Percentiles rank a stretch among this genome's conserved stretches.
phyloP scores from a whole-genome alignment of 2,888 invertebrate genomes.

The Argyra leucocephala region DNA sequence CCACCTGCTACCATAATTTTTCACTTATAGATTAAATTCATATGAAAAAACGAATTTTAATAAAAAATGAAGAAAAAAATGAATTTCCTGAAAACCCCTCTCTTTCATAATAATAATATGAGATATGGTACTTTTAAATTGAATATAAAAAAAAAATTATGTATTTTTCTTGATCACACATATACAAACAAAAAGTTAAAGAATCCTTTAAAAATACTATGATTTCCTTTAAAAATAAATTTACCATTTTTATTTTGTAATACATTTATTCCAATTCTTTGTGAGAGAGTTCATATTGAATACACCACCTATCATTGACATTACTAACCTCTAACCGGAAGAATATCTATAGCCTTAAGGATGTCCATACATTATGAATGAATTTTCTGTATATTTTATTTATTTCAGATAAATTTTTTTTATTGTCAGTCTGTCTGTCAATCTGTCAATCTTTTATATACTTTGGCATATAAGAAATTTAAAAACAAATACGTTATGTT shows the following conservation, averaged over 20 bases:
- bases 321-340: constrained; percentile 1
- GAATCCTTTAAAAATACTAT: not conserved
- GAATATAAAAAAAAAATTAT: too few relatives aligned
- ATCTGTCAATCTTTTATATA: too few relatives aligned
- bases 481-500: too few relatives aligned
- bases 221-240: not conserved
- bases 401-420: too few relatives aligned
- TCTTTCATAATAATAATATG: too few relatives aligned
- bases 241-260: not conserved
- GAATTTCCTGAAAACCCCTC: not conserved
- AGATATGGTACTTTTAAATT: too few relatives aligned
- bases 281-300: not conserved
- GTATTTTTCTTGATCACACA: not conserved
- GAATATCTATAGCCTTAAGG: not conserved
- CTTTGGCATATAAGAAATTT: too few relatives aligned
- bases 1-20: constrained; percentile 1
- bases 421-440: too few relatives aligned
- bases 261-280: not conserved
- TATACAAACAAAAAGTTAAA: not conserved
- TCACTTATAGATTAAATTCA: constrained; percentile 1
- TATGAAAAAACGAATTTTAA: too few relatives aligned
- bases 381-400: too few relatives aligned
- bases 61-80: not conserved
- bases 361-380: too few relatives aligned
- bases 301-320: not conserved